phyloP scores from a whole-genome alignment of 2,113 vertebrate genomes.

The Lophius piscatorius region DNA sequence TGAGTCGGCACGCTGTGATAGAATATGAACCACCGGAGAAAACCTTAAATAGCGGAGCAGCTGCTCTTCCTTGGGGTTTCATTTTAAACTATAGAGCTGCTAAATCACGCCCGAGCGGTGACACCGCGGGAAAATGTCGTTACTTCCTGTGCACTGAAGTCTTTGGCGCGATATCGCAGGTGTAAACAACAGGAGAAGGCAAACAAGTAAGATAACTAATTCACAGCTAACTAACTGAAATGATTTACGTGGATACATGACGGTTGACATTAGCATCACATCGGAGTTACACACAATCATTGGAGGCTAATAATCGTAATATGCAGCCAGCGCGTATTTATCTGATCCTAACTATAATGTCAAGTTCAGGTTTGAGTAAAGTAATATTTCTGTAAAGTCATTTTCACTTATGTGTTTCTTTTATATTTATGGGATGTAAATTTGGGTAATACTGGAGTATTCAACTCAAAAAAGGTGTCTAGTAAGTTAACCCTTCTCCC shows the following conservation, averaged over 20 bases:
- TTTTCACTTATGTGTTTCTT: no score
- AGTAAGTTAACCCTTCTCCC: no score
- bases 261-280: not conserved
- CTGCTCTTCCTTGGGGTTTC: rapidly evolving
- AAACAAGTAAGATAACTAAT: slow-evolving; percentile 23
- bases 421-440: no score
- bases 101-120: not conserved
- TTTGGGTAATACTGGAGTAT: no score
- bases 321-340: no score
- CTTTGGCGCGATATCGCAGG: slow-evolving; percentile 76
- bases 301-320: no score
- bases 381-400: no score
- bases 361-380: no score
- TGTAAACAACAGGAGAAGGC: slow-evolving; percentile 50
- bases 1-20: not conserved
- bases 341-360: no score
- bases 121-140: slow-evolving; percentile 82
- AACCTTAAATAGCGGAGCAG: rapidly evolving
- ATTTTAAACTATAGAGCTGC: not conserved
- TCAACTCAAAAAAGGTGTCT: no score
- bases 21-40: not conserved
- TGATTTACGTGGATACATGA: not conserved
- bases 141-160: slow-evolving; percentile 75
- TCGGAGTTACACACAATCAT: no score
- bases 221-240: not conserved